Evolutionary conservation across 92 coral and sea anemone genomes (phyloP).

Genomic region (Pocillopora meandrina): DNA sequence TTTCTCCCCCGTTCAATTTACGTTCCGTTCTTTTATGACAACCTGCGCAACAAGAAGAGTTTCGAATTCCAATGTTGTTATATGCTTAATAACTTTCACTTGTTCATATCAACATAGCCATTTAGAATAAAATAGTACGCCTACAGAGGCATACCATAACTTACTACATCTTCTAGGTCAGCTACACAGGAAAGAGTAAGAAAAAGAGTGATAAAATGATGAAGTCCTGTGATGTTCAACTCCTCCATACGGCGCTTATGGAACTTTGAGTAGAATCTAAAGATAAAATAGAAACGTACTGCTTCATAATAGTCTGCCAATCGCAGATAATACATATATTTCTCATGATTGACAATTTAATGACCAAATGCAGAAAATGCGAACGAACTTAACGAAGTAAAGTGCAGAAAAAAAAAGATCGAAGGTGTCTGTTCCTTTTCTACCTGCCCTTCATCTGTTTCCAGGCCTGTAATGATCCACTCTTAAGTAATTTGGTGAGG

Average conservation of each 20-base stretch:
- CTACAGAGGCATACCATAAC: constrained; percentile 1
- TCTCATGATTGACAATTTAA: no score
- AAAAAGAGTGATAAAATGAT: constrained; percentile 83
- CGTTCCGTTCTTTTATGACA: no score
- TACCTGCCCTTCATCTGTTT: constrained; percentile 98
- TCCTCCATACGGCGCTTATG: constrained; percentile 97
- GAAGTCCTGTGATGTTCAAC: constrained; percentile 81
- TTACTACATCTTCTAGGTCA: constrained; percentile 96
- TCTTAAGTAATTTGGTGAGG: constrained; percentile 65
- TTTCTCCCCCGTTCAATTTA: no score
- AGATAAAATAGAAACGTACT: neutral
- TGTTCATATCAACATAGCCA: no score
- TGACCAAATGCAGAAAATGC: neutral
- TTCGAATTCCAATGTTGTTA: no score
- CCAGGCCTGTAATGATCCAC: constrained; percentile 89
- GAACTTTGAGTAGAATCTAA: constrained; percentile 97
- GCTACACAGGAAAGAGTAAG: constrained; percentile 90
- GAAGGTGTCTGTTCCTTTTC: neutral
- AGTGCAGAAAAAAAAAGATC: neutral
- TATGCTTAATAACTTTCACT: no score
- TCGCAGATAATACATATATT: no score
- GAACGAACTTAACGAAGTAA: neutral
- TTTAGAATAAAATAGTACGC: no score
- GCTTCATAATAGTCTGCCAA: neutral
- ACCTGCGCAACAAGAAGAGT: no score